These are phyloP conservation scores for Epistrophe eligans DNA, from an alignment of 2,888 invertebrate genomes.

Conservation along the genomic window DNA sequence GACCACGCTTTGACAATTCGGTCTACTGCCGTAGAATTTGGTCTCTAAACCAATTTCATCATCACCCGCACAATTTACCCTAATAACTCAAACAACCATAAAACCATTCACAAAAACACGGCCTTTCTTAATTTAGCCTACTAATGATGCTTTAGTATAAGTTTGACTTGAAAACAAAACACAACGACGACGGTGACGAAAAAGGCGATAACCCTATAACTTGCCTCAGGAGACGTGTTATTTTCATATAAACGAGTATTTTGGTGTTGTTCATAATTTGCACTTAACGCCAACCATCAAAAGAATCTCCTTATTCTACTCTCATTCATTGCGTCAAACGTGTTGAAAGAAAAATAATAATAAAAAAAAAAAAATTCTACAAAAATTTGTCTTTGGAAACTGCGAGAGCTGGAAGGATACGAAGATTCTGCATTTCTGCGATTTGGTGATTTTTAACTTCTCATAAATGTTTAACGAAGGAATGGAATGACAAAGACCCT, in stretches of 20 bases:
- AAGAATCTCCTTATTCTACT: slow-evolving; percentile 24
- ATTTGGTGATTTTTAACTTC: slow-evolving; percentile 33
- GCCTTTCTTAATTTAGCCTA: background rate
- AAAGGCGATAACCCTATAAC: slow-evolving; percentile 19
- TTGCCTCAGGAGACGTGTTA: slow-evolving; percentile 65
- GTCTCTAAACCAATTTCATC: slow-evolving; percentile 2
- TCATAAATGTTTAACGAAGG: slow-evolving; percentile 54
- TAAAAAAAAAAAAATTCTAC: background rate
- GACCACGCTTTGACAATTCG: slow-evolving; percentile 1
- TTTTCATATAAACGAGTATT: slow-evolving; percentile 38
- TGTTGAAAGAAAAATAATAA: slow-evolving; percentile 7
- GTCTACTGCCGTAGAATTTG: background rate
- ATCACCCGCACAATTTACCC: slow-evolving; percentile 47
- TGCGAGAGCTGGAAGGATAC: background rate
- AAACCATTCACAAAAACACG: slow-evolving; percentile 29
- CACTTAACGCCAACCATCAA: slow-evolving; percentile 40
- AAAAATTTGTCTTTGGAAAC: slow-evolving; percentile 25
- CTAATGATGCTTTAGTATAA: background rate
- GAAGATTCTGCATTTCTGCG: slow-evolving; percentile 22
- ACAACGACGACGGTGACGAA: background rate
- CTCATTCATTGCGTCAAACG: slow-evolving; percentile 32
- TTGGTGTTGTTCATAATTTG: slow-evolving; percentile 55
- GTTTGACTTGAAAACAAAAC: slow-evolving; percentile 10
- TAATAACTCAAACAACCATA: slow-evolving; percentile 30
- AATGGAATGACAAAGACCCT: slow-evolving; percentile 42